Evolutionary conservation across 2,113 vertebrate genomes (phyloP), one percentile per base, ranked within the genome.

Genomic region (Antechinus stuartii): DNA sequence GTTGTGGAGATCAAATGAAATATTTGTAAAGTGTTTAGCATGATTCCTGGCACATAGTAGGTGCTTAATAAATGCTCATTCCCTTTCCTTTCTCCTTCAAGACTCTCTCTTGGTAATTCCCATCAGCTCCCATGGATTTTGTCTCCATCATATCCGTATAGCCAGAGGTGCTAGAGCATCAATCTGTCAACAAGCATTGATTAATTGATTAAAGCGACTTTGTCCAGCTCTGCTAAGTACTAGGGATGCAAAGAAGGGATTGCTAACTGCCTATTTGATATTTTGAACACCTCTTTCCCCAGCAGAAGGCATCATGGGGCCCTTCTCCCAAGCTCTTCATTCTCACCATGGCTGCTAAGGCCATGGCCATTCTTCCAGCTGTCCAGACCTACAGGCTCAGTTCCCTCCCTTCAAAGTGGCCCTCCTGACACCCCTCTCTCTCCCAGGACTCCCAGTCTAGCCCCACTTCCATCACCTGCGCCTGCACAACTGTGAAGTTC

Each of bases 341-440:
- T 24, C 5, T n/a, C 3, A 16, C 3, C 8, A 10, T n/a, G 61
- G 5, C 61, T 76, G 35, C 35, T 16, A 68, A 68, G 30, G 26
- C 61, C 14, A n/a, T 16, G 23, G 11, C 30, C 61, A 35, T 76
- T 14, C 61, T 76, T 12, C 10, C 30, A 35, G 30, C 35, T 30
- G 3, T 3, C 0, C 10, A 12, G 57, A 14, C 2, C 12, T 16
- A 1, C 35, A n/a, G 35, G 3, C 61, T 5, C 30, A n/a, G 61
- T 19, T 1, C 61, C 30, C 30, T 19, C 24, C 35, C 35, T n/a
- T 76, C 16, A 0, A n/a, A 14, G 19, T 4, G 61, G 16, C 30
- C 35, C 1, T 76, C 35, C 4, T 68, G 3, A 68, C 2, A n/a
- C 35, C 30, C 61, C 1, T 68, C 3, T 11, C 35, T 76, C 35